phyloP scores from a whole-genome alignment of 2,113 vertebrate genomes.

The Orientallactaga bullata region DNA sequence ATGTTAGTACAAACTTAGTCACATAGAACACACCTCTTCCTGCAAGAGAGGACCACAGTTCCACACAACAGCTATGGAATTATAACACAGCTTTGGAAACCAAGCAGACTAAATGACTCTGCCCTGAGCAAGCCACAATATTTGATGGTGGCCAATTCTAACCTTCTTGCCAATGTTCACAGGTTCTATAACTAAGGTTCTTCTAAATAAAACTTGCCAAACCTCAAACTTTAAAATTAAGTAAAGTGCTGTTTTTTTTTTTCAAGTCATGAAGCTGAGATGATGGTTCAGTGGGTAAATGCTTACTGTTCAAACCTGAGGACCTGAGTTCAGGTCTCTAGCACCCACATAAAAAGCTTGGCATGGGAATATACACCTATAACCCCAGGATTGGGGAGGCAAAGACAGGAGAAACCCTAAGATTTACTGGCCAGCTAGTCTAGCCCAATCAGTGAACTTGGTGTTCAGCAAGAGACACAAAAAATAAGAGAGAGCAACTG shows the following conservation, averaged over 20 bases:
- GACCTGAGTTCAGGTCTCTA: too few species aligned
- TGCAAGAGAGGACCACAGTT: neutral
- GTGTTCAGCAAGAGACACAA: too few species aligned
- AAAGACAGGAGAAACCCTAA: too few species aligned
- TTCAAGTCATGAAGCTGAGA: too few species aligned
- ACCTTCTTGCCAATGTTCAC: neutral
- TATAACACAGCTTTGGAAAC: neutral
- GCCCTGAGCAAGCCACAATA: neutral
- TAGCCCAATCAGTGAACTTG: too few species aligned
- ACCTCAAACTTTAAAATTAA: neutral
- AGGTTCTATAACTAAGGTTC: neutral
- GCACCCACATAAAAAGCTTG: too few species aligned
- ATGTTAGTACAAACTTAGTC: slow-evolving; percentile 16
- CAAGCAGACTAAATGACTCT: neutral
- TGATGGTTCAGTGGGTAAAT: too few species aligned
- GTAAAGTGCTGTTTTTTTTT: neutral
- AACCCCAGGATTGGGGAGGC: too few species aligned
- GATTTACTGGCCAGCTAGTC: too few species aligned
- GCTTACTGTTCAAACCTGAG: too few species aligned
- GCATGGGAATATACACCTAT: too few species aligned
- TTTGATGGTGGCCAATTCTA: neutral
- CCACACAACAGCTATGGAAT: neutral
- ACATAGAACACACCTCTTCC: neutral
- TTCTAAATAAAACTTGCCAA: neutral
- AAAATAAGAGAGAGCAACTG: too few species aligned